Conservation (phyloP, 2,113 vertebrate species). For the Plecotus auritus region DNA sequence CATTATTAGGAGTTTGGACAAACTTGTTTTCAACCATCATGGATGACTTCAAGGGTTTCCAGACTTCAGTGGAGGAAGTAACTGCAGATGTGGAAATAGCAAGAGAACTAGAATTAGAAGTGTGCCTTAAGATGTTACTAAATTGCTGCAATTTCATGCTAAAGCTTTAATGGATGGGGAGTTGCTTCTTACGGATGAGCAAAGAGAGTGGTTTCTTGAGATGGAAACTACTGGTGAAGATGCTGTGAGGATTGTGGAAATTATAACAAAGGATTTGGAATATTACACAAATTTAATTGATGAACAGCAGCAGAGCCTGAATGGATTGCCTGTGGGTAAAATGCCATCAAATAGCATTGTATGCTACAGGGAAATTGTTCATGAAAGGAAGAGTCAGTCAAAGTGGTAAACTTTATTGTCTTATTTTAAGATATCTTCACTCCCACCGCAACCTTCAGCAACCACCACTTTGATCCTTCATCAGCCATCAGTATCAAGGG, state of each 20-base stretch:
- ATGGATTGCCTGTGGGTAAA: background rate
- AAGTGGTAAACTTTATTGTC: background rate
- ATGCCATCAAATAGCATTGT: background rate
- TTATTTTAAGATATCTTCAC: background rate
- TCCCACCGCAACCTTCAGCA: background rate
- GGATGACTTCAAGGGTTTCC: background rate
- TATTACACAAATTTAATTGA: background rate
- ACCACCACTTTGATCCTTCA: background rate
- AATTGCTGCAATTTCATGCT: background rate
- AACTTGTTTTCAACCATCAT: background rate
- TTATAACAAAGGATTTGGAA: background rate
- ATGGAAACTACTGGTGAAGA: background rate
- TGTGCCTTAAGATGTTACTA: background rate
- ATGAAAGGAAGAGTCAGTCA: background rate
- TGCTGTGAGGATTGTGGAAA: background rate
- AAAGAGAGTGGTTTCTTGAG: background rate
- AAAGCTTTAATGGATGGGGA: background rate
- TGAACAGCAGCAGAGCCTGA: background rate
- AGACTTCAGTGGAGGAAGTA: background rate
- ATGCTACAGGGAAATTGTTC: background rate
- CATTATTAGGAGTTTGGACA: background rate
- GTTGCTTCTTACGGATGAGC: background rate
- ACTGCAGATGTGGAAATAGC: background rate
- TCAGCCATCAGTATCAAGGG: background rate
- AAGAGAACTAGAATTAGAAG: background rate